A percentile compares a stretch with the other conserved stretches of the same genome.
These are phyloP conservation scores for Valencia hispanica DNA, from an alignment of 2,797 vertebrate genomes.

Conservation along the genomic window DNA sequence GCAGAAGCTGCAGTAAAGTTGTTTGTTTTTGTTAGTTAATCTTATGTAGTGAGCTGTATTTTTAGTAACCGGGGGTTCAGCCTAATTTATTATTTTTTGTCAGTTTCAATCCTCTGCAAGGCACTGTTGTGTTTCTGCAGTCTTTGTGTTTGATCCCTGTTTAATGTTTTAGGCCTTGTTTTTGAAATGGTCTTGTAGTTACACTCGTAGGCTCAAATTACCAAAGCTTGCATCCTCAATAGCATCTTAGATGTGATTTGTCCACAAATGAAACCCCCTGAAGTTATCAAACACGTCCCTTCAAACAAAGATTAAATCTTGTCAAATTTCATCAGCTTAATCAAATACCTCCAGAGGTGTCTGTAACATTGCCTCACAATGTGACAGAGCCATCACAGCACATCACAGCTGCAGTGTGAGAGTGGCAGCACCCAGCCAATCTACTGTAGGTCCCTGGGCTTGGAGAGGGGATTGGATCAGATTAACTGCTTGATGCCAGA, in stretches of 20 bases:
- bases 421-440: constrained; percentile 73
- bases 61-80: background rate
- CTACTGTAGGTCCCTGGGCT: constrained; percentile 49
- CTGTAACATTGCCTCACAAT: constrained; percentile 54
- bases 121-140: background rate
- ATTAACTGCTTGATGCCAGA: constrained; percentile 63
- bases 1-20: background rate
- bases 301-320: constrained; percentile 52
- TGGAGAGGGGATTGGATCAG: constrained; percentile 48
- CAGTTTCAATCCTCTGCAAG: background rate
- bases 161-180: background rate
- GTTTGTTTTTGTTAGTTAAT: background rate
- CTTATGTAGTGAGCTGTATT: background rate
- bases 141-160: background rate
- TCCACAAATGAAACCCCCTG: constrained; percentile 21
- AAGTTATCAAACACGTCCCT: constrained; percentile 10
- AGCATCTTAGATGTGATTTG: background rate
- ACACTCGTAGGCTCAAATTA: background rate
- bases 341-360: constrained; percentile 74
- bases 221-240: background rate
- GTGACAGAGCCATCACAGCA: constrained; percentile 78
- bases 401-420: constrained; percentile 69
- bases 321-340: constrained; percentile 69
- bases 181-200: background rate
- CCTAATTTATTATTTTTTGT: background rate